These are phyloP conservation scores for Trinorchestia longiramus DNA, from an alignment of 1,140 invertebrate species.

Conservation along the genomic window DNA sequence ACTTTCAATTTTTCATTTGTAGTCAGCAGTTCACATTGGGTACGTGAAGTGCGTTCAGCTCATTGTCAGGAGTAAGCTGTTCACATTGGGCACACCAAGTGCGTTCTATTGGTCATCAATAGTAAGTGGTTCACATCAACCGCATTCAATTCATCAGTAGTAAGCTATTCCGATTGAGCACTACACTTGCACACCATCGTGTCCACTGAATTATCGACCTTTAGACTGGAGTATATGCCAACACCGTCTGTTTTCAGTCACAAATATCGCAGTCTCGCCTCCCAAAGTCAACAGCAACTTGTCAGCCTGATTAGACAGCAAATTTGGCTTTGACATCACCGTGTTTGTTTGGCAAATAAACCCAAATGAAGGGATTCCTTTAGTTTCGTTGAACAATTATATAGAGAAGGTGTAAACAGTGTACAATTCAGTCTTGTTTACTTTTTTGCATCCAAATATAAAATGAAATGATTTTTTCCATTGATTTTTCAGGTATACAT, in stretches of 20 bases:
- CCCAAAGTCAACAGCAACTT: not conserved
- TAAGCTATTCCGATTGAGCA: too few relatives aligned
- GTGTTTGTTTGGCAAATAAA: not conserved
- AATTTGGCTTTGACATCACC: constrained; percentile 7
- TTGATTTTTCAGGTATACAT: not conserved
- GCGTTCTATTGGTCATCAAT: too few relatives aligned
- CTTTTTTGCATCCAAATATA: not conserved
- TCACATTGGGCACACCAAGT: too few relatives aligned
- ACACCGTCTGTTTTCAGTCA: not conserved
- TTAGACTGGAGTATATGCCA: not conserved
- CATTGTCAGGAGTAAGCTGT: too few relatives aligned
- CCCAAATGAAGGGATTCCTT: not conserved
- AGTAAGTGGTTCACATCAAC: too few relatives aligned
- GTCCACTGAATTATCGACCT: not conserved
- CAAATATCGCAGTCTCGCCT: not conserved
- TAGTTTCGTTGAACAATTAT: not conserved
- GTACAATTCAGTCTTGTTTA: not conserved
- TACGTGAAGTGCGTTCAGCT: too few relatives aligned
- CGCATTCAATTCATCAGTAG: too few relatives aligned
- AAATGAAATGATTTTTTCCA: not conserved
- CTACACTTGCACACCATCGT: not conserved
- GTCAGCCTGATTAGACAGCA: constrained; percentile 6
- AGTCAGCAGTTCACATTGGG: too few relatives aligned
- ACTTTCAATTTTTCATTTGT: too few relatives aligned
- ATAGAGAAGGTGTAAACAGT: not conserved